A percentile compares a stretch with the other conserved stretches of the same genome.
These are phyloP conservation scores for Hypomecis punctinalis DNA, from an alignment of 2,888 invertebrate genomes.

Conservation along the genomic window DNA sequence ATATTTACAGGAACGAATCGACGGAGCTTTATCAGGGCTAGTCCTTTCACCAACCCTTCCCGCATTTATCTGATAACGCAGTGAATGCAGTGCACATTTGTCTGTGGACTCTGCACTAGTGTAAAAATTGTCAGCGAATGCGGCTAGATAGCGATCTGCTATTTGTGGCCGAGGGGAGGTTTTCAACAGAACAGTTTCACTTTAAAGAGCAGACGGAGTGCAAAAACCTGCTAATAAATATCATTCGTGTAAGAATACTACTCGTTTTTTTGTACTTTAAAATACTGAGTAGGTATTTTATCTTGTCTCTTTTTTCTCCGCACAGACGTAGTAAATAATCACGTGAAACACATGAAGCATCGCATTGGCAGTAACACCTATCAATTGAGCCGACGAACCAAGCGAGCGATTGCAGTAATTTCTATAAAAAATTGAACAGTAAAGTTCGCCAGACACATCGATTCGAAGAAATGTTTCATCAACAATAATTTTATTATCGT, in stretches of 20 bases:
- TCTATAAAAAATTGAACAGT: slow-evolving; percentile 81
- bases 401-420: slow-evolving; percentile 81
- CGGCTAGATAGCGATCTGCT: slow-evolving; percentile 79
- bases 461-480: slow-evolving; percentile 84
- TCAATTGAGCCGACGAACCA: slow-evolving; percentile 72
- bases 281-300: neutral
- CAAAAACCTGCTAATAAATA: slow-evolving; percentile 1
- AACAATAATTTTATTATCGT: slow-evolving; percentile 85
- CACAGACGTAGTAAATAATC: slow-evolving; percentile 21
- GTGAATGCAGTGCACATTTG: slow-evolving; percentile 81
- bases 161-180: slow-evolving; percentile 64
- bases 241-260: neutral
- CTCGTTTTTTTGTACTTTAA: neutral
- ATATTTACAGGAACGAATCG: slow-evolving; percentile 79
- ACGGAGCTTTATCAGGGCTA: slow-evolving; percentile 74
- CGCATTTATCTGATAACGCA: slow-evolving; percentile 77
- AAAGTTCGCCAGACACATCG: slow-evolving; percentile 82
- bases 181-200: slow-evolving; percentile 34
- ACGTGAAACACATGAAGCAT: slow-evolving; percentile 54
- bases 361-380: slow-evolving; percentile 69
- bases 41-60: slow-evolving; percentile 80
- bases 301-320: neutral
- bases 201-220: slow-evolving; percentile 12
- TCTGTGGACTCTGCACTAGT: slow-evolving; percentile 77
- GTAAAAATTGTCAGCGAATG: slow-evolving; percentile 83